These are phyloP conservation scores for Platypus cylindrus DNA, from an alignment of 2,888 invertebrate genomes.

Conservation along the genomic window DNA sequence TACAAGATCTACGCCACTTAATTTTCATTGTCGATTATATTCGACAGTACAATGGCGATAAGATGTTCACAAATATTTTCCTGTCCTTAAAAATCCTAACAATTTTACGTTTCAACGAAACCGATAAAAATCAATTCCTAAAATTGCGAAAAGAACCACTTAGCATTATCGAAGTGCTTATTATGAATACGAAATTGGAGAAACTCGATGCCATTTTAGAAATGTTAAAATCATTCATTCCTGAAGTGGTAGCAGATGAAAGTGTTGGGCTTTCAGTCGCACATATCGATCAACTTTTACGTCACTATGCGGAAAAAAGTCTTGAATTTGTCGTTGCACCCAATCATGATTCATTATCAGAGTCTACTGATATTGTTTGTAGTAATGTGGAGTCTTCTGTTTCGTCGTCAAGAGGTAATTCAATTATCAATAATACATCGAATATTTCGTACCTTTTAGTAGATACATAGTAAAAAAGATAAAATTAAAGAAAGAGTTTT, in stretches of 20 bases:
- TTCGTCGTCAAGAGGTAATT: background rate
- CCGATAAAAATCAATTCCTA: conserved; percentile 44
- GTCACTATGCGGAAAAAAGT: conserved; percentile 68
- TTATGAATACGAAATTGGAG: conserved; percentile 77
- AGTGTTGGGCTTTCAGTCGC: conserved; percentile 44
- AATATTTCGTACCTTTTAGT: too few species aligned
- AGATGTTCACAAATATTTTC: conserved; percentile 47
- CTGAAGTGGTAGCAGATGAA: conserved; percentile 31
- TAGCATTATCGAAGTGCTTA: conserved; percentile 67
- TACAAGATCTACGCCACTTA: conserved; percentile 49
- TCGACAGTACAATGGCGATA: conserved; percentile 35
- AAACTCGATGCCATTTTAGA: conserved; percentile 47
- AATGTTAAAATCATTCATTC: conserved; percentile 34
- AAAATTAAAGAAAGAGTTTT: too few species aligned
- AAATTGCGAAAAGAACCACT: conserved; percentile 56
- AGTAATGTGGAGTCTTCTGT: background rate
- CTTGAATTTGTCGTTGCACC: conserved; percentile 50
- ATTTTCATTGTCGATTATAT: conserved; percentile 53
- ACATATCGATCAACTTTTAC: conserved; percentile 54
- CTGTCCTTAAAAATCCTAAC: conserved; percentile 57
- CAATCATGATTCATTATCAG: too few species aligned
- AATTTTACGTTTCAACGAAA: conserved; percentile 44
- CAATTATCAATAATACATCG: too few species aligned
- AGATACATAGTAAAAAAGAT: too few species aligned
- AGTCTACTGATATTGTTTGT: too few species aligned